phyloP scores from a whole-genome alignment of 1,140 invertebrate species.

The Scaptomyza montana region DNA sequence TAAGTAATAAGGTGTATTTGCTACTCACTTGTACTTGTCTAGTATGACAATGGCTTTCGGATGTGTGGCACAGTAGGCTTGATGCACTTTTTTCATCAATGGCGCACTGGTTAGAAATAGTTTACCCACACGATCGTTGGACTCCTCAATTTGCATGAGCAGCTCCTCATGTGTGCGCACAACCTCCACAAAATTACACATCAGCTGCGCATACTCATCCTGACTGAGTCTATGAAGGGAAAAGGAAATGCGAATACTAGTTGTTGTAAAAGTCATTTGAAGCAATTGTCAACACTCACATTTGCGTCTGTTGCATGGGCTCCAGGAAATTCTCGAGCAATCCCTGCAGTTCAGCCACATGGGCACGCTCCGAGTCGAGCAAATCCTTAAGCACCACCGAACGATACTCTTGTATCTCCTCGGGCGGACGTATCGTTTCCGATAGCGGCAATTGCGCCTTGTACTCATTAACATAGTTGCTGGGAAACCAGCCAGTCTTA shows the following conservation, averaged over 20 bases:
- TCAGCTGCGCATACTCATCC: conserved; percentile 93
- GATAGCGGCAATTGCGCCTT: conserved; percentile 86
- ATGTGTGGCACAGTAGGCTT: conserved; percentile 95
- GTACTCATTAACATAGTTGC: conserved; percentile 97
- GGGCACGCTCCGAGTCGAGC: conserved; percentile 94
- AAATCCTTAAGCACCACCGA: conserved; percentile 96
- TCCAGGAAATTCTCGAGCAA: conserved; percentile 93
- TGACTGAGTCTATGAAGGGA: conserved; percentile 88
- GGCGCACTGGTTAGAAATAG: conserved; percentile 95
- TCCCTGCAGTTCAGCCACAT: conserved; percentile 94
- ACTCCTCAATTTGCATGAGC: conserved; percentile 90
- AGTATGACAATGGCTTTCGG: conserved; percentile 95
- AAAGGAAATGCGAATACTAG: no score
- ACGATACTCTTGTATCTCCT: conserved; percentile 90
- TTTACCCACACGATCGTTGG: conserved; percentile 95
- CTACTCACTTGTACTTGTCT: conserved; percentile 93
- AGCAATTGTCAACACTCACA: conserved; percentile 87
- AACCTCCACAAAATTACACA: conserved; percentile 95
- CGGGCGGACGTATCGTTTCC: conserved; percentile 85
- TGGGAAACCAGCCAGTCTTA: conserved; percentile 99
- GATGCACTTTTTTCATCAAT: conserved; percentile 93
- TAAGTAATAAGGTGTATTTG: neutral
- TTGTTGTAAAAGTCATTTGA: neutral
- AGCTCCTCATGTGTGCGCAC: conserved; percentile 92
- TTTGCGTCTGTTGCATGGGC: conserved; percentile 91